Evolutionary conservation across 1,140 invertebrate species (phyloP).

Genomic region (Physella acuta): DNA sequence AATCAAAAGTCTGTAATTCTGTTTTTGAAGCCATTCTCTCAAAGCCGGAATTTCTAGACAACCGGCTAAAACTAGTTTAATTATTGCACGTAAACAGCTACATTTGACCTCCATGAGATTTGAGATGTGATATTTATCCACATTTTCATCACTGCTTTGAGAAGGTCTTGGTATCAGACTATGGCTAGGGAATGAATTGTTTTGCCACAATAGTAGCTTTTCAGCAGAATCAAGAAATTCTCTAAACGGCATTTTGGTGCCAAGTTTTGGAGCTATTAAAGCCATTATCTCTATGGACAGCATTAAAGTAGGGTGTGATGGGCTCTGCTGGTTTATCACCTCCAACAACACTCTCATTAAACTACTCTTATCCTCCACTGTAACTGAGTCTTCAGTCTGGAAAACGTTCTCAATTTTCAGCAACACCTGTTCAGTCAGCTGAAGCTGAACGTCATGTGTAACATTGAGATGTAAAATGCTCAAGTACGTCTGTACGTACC

Average conservation of each 20-base stretch:
- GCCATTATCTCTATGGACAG: slow-evolving; percentile 11
- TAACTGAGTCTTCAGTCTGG: not conserved
- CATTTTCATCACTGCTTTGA: not conserved
- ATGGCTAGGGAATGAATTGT: not conserved
- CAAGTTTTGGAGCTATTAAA: not conserved
- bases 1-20: not conserved
- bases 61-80: slow-evolving; percentile 11
- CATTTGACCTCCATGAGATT: slow-evolving; percentile 3
- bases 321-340: not conserved
- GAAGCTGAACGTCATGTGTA: not conserved
- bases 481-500: slow-evolving; percentile 6
- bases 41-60: not conserved
- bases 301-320: not conserved
- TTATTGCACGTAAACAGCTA: not conserved
- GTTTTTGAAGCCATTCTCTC: slow-evolving; percentile 10
- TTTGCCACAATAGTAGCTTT: not conserved
- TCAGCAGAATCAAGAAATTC: slow-evolving; percentile 8
- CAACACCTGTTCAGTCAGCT: slow-evolving; percentile 5
- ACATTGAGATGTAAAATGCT: not conserved
- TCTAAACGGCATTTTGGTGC: not conserved
- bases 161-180: not conserved
- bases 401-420: slow-evolving; percentile 1
- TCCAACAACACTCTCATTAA: not conserved
- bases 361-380: not conserved
- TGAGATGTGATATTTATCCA: not conserved